phyloP scores from a whole-genome alignment of 23 tunicate genomes.

The Botrylloides violaceus region DNA sequence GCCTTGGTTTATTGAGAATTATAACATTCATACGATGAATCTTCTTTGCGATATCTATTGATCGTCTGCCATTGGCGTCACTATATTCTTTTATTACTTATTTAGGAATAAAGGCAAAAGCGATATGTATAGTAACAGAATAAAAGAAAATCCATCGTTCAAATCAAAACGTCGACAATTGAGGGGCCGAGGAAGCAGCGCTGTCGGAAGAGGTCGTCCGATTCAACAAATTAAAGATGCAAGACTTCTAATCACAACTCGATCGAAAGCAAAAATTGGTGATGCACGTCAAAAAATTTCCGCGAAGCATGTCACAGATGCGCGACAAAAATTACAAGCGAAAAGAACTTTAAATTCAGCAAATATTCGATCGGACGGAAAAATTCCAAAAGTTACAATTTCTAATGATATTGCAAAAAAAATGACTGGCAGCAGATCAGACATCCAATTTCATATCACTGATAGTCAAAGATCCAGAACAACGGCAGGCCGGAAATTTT shows the following conservation, averaged over 20 bases:
- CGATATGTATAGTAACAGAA: neutral
- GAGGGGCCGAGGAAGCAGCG: neutral
- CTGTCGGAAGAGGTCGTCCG: neutral
- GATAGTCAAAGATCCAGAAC: neutral
- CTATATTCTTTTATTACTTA: too few relatives aligned
- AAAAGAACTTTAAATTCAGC: neutral
- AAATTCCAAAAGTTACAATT: constrained; percentile 17
- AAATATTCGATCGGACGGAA: neutral
- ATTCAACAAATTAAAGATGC: neutral
- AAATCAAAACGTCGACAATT: neutral
- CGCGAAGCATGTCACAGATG: constrained; percentile 6
- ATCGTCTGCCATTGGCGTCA: too few relatives aligned
- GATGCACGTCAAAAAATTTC: constrained; percentile 11
- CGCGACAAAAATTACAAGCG: constrained; percentile 12
- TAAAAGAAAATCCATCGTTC: neutral
- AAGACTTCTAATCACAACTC: constrained; percentile 1
- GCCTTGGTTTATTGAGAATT: too few relatives aligned
- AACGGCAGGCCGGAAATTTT: neutral
- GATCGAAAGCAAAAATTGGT: neutral
- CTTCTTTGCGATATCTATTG: too few relatives aligned
- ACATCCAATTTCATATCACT: constrained; percentile 6
- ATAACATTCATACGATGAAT: too few relatives aligned
- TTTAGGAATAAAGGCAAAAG: neutral
- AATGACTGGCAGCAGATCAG: neutral
- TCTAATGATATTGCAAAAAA: neutral